Evolutionary conservation across 2,888 invertebrate genomes (phyloP).

Genomic region (Coelopa pilipes): DNA sequence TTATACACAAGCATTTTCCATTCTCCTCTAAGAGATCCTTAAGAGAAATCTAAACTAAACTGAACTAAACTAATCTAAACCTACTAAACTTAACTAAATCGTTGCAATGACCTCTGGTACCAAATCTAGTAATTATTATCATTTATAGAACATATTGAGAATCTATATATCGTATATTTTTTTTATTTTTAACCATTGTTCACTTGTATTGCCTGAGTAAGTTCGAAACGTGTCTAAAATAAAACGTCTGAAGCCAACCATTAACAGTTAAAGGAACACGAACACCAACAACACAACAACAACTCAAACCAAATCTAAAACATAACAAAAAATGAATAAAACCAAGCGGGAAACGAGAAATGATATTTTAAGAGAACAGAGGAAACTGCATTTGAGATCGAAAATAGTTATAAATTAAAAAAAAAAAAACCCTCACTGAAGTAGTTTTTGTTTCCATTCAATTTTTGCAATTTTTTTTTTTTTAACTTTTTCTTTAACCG

Average conservation of each 20-base stretch:
- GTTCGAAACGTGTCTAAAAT: neutral
- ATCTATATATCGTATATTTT: slow-evolving; percentile 24
- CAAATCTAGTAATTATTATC: slow-evolving; percentile 48
- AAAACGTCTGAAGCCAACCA: neutral
- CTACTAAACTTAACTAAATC: too few relatives aligned
- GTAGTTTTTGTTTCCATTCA: neutral
- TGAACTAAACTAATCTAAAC: slow-evolving; percentile 24
- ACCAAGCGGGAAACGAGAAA: slow-evolving; percentile 37
- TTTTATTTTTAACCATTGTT: slow-evolving; percentile 30
- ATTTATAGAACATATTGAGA: slow-evolving; percentile 30
- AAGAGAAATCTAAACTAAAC: slow-evolving; percentile 18
- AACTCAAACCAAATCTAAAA: neutral
- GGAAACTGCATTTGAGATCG: slow-evolving; percentile 1
- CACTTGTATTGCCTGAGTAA: neutral
- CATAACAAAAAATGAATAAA: slow-evolving; percentile 5
- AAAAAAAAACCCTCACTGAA: neutral
- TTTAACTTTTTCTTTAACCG: neutral
- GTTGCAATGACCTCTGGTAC: slow-evolving; percentile 53
- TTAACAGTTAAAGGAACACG: too few relatives aligned
- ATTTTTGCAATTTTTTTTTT: neutral
- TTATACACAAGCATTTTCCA: slow-evolving; percentile 48
- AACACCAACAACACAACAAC: too few relatives aligned
- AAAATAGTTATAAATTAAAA: neutral
- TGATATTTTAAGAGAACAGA: neutral
- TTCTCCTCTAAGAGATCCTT: slow-evolving; percentile 28